Evolutionary conservation across 30 jellyfish, hydroid and myxozoan species (phyloP).

Genomic region (Phacellophora camtschatica): DNA sequence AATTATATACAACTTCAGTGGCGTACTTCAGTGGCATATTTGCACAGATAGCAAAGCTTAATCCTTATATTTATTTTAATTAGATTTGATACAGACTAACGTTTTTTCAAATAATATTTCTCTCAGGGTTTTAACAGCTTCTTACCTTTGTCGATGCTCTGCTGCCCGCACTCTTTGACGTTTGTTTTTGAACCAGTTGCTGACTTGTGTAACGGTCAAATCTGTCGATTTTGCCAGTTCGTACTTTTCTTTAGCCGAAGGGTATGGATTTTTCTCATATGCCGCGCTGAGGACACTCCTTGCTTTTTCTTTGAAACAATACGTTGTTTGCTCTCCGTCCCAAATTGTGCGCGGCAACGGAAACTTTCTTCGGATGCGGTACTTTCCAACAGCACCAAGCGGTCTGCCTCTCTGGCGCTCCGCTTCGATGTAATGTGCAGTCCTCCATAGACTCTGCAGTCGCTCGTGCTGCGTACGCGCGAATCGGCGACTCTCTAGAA

Average conservation of each 20-base stretch:
- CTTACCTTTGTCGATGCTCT: slow-evolving; percentile 76
- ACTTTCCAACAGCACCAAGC: slow-evolving; percentile 92
- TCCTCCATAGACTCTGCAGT: slow-evolving; percentile 85
- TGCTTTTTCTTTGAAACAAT: slow-evolving; percentile 83
- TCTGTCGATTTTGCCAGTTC: slow-evolving; percentile 75
- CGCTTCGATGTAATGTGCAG: slow-evolving; percentile 90
- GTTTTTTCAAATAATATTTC: no score
- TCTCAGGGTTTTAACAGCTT: neutral
- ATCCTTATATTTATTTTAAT: no score
- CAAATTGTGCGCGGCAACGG: slow-evolving; percentile 96
- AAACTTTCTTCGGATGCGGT: slow-evolving; percentile 84
- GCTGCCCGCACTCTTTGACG: slow-evolving; percentile 90
- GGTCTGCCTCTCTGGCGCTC: slow-evolving; percentile 82
- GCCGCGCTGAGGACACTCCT: slow-evolving; percentile 53
- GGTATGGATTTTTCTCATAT: slow-evolving; percentile 78
- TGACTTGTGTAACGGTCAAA: slow-evolving; percentile 90
- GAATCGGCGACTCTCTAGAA: slow-evolving; percentile 66
- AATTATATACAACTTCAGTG: no score
- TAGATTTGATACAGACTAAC: no score
- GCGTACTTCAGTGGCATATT: no score
- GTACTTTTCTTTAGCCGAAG: slow-evolving; percentile 77
- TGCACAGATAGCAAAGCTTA: no score
- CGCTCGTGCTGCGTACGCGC: slow-evolving; percentile 70
- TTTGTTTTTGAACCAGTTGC: slow-evolving; percentile 94
- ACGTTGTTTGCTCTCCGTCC: slow-evolving; percentile 93